phyloP scores from a whole-genome alignment of 1,140 invertebrate genomes.

The Bombus pascuorum region DNA sequence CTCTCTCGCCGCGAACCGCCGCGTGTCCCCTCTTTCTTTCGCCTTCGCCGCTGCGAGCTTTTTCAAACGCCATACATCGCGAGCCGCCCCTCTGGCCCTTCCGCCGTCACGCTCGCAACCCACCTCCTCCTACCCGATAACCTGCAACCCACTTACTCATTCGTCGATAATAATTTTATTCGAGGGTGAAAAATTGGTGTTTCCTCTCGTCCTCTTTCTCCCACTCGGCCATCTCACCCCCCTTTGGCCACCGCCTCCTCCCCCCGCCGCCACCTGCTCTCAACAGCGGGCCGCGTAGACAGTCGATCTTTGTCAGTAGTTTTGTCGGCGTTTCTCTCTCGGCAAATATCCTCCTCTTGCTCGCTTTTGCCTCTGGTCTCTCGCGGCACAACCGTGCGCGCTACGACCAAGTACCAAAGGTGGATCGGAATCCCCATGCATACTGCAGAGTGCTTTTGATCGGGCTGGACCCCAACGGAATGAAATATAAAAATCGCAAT shows the following conservation, averaged over 20 bases:
- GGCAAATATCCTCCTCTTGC: slow-evolving; percentile 41
- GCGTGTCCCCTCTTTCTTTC: slow-evolving; percentile 53
- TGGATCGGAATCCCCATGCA: slow-evolving; percentile 56
- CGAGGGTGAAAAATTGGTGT: slow-evolving; percentile 77
- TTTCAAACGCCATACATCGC: slow-evolving; percentile 67
- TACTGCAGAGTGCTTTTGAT: slow-evolving; percentile 74
- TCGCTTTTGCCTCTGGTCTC: slow-evolving; percentile 57
- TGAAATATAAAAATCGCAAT: slow-evolving; percentile 75
- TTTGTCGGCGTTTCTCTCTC: slow-evolving; percentile 35
- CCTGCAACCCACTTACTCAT: slow-evolving; percentile 77
- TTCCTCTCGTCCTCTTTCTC: slow-evolving; percentile 51
- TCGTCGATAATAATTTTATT: slow-evolving; percentile 81
- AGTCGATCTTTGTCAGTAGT: slow-evolving; percentile 44
- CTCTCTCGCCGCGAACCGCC: slow-evolving; percentile 19
- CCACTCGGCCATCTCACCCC: background rate
- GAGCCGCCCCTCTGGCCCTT: slow-evolving; percentile 18
- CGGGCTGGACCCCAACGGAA: slow-evolving; percentile 68
- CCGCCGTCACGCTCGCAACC: slow-evolving; percentile 39
- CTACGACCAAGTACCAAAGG: slow-evolving; percentile 26
- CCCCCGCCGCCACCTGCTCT: background rate
- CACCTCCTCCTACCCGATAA: slow-evolving; percentile 58
- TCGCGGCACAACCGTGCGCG: slow-evolving; percentile 38
- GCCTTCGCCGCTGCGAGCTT: slow-evolving; percentile 63
- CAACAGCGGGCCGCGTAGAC: slow-evolving; percentile 17
- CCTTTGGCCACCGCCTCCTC: background rate